phyloP scores from a whole-genome alignment of 2,113 vertebrate species.

The Anhinga anhinga region DNA sequence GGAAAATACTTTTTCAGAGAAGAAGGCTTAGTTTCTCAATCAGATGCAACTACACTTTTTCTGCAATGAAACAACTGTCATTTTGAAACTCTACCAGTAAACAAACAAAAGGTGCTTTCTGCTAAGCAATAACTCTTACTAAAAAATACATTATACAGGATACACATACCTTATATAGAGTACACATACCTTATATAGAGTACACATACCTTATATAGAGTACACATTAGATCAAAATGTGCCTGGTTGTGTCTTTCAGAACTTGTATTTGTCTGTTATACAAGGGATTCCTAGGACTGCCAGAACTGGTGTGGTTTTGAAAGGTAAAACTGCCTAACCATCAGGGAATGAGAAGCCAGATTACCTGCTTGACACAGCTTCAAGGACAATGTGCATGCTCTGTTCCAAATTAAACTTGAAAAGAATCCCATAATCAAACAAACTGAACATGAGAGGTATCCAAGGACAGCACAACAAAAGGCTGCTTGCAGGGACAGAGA shows the following conservation, averaged over 20 bases:
- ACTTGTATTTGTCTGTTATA: background rate
- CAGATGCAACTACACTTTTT: background rate
- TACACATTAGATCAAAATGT: background rate
- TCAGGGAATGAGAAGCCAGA: background rate
- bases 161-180: too few species aligned
- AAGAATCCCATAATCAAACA: constrained; percentile 40
- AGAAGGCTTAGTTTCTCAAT: background rate
- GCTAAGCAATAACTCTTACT: background rate
- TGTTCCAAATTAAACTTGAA: constrained; percentile 29
- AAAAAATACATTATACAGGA: background rate
- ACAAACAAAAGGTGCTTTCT: background rate
- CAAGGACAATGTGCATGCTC: background rate
- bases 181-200: too few species aligned
- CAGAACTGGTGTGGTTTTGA: background rate
- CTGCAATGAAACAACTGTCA: background rate
- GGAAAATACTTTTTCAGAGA: background rate
- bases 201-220: background rate
- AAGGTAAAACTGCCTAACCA: background rate
- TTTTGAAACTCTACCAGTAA: background rate
- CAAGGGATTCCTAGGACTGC: background rate
- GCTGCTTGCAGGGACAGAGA: background rate
- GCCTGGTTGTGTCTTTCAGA: background rate
- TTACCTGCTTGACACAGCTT: constrained; percentile 1
- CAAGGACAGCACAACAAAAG: constrained; percentile 8
- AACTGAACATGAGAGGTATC: background rate